Evolutionary conservation across 2,888 invertebrate species (phyloP), one percentile per base, ranked within the genome.

Genomic region (Lasioglossum pauxillum): DNA sequence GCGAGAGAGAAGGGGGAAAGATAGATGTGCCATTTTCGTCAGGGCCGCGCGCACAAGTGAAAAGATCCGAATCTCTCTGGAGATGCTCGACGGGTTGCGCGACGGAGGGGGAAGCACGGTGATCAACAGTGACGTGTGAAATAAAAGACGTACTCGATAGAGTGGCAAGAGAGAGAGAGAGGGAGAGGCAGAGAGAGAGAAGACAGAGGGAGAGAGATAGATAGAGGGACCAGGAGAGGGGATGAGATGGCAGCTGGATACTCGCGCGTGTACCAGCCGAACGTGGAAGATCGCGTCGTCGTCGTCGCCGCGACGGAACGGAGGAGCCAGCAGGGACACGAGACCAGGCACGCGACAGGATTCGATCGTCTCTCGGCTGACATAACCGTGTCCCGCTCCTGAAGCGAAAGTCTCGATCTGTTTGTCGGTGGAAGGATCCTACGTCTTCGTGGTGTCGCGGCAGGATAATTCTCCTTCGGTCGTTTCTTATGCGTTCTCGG

Each of bases 231-330:
- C 2, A 27, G 64, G 7, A 31, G 64, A 64, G 64, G 64, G 64
- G 64, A 71, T 31, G 14, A 4, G 82, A 90, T 90, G 90, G 90
- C 91, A 89, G 57, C 77, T 79, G 41, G 83, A 83, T 57, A 87
- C 79, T 85, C 84, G 88, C 72, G 84, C 78, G 85, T 86, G 85
- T 75, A 35, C 69, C 72, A 82, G 82, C 46, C 73, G 72, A 82
- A 80, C 74, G 64, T 75, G 79, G 86, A 80, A 75, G 77, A 83
- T 80, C 89, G 83, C 80, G 75, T 86, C n/a, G 60, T 86, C n/a
- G 60, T 64, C 67, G 67, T 69, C 67, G 49, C 60, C 64, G 75
- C 75, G 74, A 80, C 78, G 38, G 41, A 78, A 71, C 83, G 84
- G 57, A 83, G 82, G 44, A 67, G 31, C 67, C 71, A 67, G 64